A percentile compares a stretch with the other conserved stretches of the same genome.
phyloP scores from a whole-genome alignment of 2,888 invertebrate genomes.

The Tipula vernalis region DNA sequence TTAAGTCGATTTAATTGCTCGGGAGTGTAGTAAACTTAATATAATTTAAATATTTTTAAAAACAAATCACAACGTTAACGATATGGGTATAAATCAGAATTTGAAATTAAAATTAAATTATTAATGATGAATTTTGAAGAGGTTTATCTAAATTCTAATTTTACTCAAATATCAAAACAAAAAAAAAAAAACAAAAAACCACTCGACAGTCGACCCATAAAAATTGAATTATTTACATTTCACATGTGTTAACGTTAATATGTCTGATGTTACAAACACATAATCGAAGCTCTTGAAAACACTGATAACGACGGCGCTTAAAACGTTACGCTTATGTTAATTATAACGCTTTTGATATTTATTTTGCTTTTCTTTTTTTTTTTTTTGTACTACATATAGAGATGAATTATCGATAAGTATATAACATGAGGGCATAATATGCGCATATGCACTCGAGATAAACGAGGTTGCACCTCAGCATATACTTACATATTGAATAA shows the following conservation, averaged over 20 bases:
- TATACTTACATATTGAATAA: background rate
- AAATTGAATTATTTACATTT: background rate
- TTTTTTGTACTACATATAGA: background rate
- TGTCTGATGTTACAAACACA: background rate
- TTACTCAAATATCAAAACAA: background rate
- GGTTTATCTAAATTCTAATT: too few species aligned
- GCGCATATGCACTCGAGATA: background rate
- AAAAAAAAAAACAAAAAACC: background rate
- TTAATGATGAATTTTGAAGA: too few species aligned
- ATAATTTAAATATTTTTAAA: too few species aligned
- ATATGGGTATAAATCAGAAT: too few species aligned
- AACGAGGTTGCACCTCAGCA: background rate
- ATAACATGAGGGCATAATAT: background rate
- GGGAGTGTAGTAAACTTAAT: too few species aligned
- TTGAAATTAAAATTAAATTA: too few species aligned
- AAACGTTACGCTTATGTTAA: background rate
- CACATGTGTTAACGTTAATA: background rate
- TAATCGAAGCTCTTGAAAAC: background rate
- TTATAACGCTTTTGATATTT: constrained; percentile 4
- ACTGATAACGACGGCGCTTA: background rate
- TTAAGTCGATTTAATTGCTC: too few species aligned
- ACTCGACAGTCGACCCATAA: background rate
- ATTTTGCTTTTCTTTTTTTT: background rate
- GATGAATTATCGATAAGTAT: background rate
- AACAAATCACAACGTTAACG: too few species aligned